Percentiles rank a stretch among this genome's conserved stretches.
These are phyloP conservation scores for Sceliomorpha sp. DNA, from an alignment of 2,888 invertebrate genomes.

Conservation along the genomic window DNA sequence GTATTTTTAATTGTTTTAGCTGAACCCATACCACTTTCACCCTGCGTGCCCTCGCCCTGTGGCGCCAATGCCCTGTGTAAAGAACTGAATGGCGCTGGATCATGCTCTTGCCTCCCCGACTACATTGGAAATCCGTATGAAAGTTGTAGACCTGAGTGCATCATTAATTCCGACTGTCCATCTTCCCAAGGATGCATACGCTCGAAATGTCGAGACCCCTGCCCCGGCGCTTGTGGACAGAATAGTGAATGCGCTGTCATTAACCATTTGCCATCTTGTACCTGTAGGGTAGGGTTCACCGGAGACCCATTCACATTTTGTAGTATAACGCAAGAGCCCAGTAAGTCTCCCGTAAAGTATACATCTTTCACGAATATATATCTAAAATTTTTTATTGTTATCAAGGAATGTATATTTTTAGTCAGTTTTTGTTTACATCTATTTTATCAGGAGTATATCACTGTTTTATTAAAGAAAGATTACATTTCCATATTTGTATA, in stretches of 20 bases:
- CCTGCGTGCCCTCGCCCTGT: conserved; percentile 90
- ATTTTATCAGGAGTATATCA: no score
- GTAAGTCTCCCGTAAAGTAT: conserved; percentile 69
- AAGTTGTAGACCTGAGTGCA: conserved; percentile 87
- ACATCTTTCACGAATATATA: no score
- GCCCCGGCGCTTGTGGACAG: conserved; percentile 88
- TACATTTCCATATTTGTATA: no score
- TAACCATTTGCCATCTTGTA: conserved; percentile 88
- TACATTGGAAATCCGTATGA: conserved; percentile 85
- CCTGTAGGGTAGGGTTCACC: conserved; percentile 84
- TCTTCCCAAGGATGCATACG: conserved; percentile 85
- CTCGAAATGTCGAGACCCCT: conserved; percentile 87
- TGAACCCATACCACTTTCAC: conserved; percentile 73
- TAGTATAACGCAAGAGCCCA: conserved; percentile 75
- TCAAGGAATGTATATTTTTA: no score
- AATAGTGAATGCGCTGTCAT: conserved; percentile 88
- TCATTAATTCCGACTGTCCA: conserved; percentile 85
- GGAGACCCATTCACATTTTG: conserved; percentile 89
- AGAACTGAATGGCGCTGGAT: conserved; percentile 82
- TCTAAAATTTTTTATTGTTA: no score
- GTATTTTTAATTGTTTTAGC: conserved; percentile 49
- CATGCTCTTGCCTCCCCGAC: conserved; percentile 82
- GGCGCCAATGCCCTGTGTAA: conserved; percentile 89
- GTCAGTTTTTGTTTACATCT: no score
- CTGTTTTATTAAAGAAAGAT: no score